These are phyloP conservation scores for Darevskia nairensis DNA, from an alignment of 2,797 vertebrate species.

Conservation along the genomic window DNA sequence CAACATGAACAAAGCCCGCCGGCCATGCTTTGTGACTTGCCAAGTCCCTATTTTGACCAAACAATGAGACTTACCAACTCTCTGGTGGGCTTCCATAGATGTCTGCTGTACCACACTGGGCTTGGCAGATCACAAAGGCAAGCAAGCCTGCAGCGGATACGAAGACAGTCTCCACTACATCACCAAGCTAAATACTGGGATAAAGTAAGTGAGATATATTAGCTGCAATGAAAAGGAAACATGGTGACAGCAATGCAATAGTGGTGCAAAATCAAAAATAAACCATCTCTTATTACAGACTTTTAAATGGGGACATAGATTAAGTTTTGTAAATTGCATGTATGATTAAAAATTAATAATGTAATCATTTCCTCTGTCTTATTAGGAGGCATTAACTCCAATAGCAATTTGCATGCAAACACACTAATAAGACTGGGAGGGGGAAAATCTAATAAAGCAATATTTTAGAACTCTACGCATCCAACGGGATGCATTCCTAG, in stretches of 20 bases:
- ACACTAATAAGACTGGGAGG: slow-evolving; percentile 23
- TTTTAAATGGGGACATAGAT: slow-evolving; percentile 46
- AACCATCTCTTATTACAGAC: slow-evolving; percentile 60
- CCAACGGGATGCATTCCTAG: slow-evolving; percentile 34
- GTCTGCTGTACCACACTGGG: background rate
- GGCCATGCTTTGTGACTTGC: background rate
- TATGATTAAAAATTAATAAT: slow-evolving; percentile 67
- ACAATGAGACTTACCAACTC: background rate
- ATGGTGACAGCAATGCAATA: slow-evolving; percentile 29
- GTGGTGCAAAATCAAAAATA: slow-evolving; percentile 57
- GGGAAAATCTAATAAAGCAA: background rate
- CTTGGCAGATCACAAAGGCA: background rate
- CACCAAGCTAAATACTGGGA: slow-evolving; percentile 36
- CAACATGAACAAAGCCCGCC: too few species aligned
- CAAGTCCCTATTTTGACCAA: background rate
- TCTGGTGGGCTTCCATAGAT: background rate
- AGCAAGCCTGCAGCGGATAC: slow-evolving; percentile 15
- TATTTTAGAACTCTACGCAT: slow-evolving; percentile 35
- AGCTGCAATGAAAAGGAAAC: slow-evolving; percentile 57
- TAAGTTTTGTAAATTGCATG: slow-evolving; percentile 67
- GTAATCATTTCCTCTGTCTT: slow-evolving; percentile 61
- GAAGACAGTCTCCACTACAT: slow-evolving; percentile 33
- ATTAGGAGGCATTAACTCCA: slow-evolving; percentile 65
- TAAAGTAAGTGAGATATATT: slow-evolving; percentile 46
- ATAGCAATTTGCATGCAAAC: slow-evolving; percentile 43